Conservation (phyloP, 2,888 invertebrate genomes). For the Cephus pygmeus region DNA sequence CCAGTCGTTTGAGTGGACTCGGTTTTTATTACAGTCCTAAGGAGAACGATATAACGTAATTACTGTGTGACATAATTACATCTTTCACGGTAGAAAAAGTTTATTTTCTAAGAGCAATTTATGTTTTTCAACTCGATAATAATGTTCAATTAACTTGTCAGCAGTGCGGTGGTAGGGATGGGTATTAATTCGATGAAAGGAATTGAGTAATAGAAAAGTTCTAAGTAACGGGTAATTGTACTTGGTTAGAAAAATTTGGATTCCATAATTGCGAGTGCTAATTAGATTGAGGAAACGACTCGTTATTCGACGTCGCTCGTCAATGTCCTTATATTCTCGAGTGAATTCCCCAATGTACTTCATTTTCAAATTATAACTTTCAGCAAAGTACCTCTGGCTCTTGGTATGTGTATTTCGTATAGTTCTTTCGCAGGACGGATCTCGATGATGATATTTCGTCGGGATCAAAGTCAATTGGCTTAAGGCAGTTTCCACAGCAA, state of each 20-base stretch:
- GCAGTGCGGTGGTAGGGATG: neutral
- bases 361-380: neutral
- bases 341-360: neutral
- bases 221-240: constrained; percentile 1
- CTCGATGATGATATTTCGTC: neutral
- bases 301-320: neutral
- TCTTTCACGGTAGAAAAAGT: neutral
- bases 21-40: neutral
- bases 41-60: neutral
- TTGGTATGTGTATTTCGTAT: neutral
- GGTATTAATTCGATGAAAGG: neutral
- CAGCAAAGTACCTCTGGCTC: neutral
- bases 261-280: neutral
- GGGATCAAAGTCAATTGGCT: neutral
- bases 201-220: constrained; percentile 5
- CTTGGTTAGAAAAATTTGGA: neutral
- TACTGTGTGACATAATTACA: neutral
- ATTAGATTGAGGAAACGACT: neutral
- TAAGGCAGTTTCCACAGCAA: neutral
- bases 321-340: neutral
- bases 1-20: neutral
- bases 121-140: constrained; percentile 8
- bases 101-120: constrained; percentile 9
- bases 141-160: neutral
- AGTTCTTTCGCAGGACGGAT: neutral